phyloP scores from a whole-genome alignment of 2,888 invertebrate genomes.

The Bombylius major region DNA sequence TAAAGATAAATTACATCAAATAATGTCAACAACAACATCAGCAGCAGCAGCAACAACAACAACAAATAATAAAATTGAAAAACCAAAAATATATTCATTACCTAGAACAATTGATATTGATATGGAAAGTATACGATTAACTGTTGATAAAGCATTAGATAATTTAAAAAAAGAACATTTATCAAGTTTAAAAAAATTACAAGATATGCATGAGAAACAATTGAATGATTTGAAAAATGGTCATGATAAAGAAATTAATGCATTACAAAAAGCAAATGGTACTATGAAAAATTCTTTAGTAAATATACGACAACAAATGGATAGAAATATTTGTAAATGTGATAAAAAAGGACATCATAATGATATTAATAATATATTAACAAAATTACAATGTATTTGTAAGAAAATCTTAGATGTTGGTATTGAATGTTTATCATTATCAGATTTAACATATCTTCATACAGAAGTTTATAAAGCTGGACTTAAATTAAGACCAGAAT shows the following conservation, averaged over 20 bases:
- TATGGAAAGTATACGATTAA: not conserved
- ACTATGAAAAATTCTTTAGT: constrained; percentile 8
- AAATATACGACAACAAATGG: constrained; percentile 6
- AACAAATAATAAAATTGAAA: not conserved
- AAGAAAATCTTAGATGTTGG: constrained; percentile 28
- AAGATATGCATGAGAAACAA: constrained; percentile 8
- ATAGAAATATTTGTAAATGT: constrained; percentile 23
- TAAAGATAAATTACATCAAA: not conserved
- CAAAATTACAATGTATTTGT: constrained; percentile 25
- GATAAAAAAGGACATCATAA: not conserved
- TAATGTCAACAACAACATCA: not conserved
- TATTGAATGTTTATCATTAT: constrained; percentile 22
- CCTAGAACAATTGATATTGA: not conserved
- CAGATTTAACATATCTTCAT: constrained; percentile 28
- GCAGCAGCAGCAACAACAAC: not conserved
- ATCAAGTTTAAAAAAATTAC: constrained; percentile 9
- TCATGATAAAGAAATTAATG: constrained; percentile 9
- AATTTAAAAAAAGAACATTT: not conserved
- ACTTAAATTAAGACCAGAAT: constrained; percentile 22
- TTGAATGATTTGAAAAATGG: constrained; percentile 9
- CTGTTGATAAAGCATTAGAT: not conserved
- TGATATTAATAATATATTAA: not conserved
- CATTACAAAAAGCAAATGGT: constrained; percentile 8
- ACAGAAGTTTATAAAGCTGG: constrained; percentile 27
- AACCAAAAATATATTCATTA: not conserved